Conservation (phyloP, 1,140 invertebrate species). For the Nebria ingens region DNA sequence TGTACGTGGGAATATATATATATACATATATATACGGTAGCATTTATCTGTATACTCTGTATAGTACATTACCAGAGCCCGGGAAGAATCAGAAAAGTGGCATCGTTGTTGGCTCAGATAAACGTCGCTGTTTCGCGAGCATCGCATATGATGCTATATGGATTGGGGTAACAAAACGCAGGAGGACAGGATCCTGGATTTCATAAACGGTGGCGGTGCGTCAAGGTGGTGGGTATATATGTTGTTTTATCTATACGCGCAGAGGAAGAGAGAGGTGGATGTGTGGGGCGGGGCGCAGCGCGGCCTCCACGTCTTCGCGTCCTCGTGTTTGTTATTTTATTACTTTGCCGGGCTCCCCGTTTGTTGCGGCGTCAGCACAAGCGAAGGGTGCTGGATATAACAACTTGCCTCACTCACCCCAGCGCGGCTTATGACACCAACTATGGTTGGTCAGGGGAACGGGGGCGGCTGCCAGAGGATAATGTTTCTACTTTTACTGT, state of each 20-base stretch:
- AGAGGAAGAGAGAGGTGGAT: too few species aligned
- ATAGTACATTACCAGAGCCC: constrained; percentile 1
- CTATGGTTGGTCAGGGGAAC: too few species aligned
- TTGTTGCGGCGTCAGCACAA: constrained; percentile 1
- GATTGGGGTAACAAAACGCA: not conserved
- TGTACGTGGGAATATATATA: too few species aligned
- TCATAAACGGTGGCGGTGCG: not conserved
- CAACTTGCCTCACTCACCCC: not conserved
- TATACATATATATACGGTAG: too few species aligned
- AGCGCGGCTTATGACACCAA: not conserved
- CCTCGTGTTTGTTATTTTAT: constrained; percentile 6
- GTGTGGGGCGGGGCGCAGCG: not conserved
- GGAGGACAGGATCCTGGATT: not conserved
- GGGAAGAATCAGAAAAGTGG: constrained; percentile 1
- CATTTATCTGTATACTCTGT: too few species aligned
- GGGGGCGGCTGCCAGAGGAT: too few species aligned
- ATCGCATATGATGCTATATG: too few species aligned
- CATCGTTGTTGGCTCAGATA: constrained; percentile 1
- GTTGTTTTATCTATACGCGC: not conserved
- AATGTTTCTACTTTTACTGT: constrained; percentile 2
- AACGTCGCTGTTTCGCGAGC: not conserved
- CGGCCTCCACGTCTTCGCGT: not conserved
- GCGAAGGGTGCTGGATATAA: too few species aligned
- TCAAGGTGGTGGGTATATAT: not conserved
- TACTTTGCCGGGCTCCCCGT: not conserved